Evolutionary conservation across 2,113 vertebrate genomes (phyloP).

Genomic region (Okapia johnstoni): DNA sequence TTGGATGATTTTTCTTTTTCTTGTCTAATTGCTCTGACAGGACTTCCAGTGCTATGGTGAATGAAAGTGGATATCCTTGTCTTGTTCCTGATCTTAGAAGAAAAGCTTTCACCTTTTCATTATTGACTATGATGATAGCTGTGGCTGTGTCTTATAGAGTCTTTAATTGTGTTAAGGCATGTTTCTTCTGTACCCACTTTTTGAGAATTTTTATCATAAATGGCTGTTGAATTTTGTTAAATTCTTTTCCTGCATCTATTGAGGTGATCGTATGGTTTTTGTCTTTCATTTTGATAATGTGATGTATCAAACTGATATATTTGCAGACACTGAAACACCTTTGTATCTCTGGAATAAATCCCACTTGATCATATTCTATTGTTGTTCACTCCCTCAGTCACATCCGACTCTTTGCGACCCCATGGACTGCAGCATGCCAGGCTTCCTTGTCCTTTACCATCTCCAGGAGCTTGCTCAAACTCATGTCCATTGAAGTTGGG

Average conservation of each 20-base stretch:
- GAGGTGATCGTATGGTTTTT: neutral
- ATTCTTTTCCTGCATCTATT: neutral
- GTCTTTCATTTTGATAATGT: neutral
- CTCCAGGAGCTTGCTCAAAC: neutral
- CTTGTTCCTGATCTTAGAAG: neutral
- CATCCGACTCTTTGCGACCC: neutral
- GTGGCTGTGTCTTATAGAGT: neutral
- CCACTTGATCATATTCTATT: neutral
- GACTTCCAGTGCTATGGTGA: neutral
- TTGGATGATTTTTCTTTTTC: neutral
- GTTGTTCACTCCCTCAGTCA: neutral
- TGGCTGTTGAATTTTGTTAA: neutral
- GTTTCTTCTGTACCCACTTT: neutral
- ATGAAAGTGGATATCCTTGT: neutral
- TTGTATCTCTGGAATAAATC: neutral
- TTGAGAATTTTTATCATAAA: neutral
- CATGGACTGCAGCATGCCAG: neutral
- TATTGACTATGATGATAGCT: neutral
- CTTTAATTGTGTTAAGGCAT: neutral
- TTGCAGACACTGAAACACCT: neutral
- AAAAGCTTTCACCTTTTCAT: neutral
- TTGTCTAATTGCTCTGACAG: neutral
- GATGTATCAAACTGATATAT: neutral
- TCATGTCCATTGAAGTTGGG: neutral
- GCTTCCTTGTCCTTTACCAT: neutral